Percentiles rank a stretch among this genome's conserved stretches.
phyloP scores from a whole-genome alignment of 2,797 vertebrate genomes.

The Hyperoplus lanceolatus region DNA sequence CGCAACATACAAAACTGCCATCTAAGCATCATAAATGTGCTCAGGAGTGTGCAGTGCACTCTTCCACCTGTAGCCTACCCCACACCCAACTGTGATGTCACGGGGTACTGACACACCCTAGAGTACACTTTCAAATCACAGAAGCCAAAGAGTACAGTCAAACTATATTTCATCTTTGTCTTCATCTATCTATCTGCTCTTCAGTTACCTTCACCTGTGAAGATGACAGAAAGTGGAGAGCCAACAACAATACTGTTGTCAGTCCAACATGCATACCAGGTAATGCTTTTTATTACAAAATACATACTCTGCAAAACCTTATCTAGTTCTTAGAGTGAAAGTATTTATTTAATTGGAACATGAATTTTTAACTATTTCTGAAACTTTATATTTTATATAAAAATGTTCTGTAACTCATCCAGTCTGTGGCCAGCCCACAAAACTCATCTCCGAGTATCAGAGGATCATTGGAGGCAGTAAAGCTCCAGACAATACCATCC shows the following conservation, averaged over 20 bases:
- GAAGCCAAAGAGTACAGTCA: neutral
- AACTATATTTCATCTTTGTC: neutral
- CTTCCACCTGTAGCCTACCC: neutral
- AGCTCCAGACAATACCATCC: conserved; percentile 61
- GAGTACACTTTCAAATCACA: neutral
- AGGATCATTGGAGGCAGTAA: conserved; percentile 69
- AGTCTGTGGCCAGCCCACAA: conserved; percentile 82
- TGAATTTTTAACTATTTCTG: neutral
- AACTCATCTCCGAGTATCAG: accelerated
- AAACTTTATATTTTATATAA: neutral
- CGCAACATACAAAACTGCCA: neutral
- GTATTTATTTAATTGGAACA: neutral
- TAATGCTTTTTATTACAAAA: conserved; percentile 38
- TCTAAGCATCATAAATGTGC: neutral
- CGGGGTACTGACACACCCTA: neutral
- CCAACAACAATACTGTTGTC: conserved; percentile 39
- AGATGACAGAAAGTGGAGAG: conserved; percentile 77
- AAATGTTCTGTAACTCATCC: neutral
- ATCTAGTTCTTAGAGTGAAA: neutral
- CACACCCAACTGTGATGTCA: conserved; percentile 1
- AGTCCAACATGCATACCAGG: conserved; percentile 76
- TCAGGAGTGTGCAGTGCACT: neutral
- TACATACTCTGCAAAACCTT: neutral
- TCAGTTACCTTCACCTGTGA: conserved; percentile 77
- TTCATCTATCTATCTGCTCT: conserved; percentile 8